These are phyloP conservation scores for Ecdyonurus torrentis DNA, from an alignment of 2,888 invertebrate species.

Conservation along the genomic window DNA sequence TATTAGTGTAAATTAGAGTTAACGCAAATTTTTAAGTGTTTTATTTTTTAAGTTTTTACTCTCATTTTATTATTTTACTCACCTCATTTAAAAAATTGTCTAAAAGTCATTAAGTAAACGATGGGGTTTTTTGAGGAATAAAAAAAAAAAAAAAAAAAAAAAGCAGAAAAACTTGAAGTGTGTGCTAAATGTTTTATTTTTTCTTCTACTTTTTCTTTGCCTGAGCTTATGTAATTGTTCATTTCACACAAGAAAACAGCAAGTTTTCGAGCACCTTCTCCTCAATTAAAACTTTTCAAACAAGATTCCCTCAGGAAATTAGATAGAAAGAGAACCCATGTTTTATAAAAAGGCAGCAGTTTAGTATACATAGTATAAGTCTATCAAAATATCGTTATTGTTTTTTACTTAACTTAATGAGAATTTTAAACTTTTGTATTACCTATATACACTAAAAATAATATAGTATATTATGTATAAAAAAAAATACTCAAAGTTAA, in stretches of 20 bases:
- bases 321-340: not conserved
- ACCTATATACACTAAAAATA: not conserved
- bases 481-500: no score
- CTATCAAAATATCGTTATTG: not conserved
- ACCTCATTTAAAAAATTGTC: no score
- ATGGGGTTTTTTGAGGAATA: not conserved
- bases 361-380: not conserved
- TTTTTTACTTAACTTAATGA: not conserved
- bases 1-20: no score
- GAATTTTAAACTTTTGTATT: not conserved
- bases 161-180: not conserved
- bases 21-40: no score
- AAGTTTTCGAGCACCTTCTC: not conserved
- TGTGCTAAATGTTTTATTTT: not conserved
- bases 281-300: not conserved
- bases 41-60: no score
- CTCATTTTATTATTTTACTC: no score
- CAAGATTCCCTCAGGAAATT: not conserved
- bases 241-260: not conserved
- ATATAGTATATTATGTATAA: not conserved
- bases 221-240: no score
- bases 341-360: not conserved
- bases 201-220: no score
- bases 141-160: not conserved
- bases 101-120: no score